Evolutionary conservation across 2,113 vertebrate species (phyloP), one percentile per base, ranked within the genome.

Genomic region (Saimiri boliviensis): DNA sequence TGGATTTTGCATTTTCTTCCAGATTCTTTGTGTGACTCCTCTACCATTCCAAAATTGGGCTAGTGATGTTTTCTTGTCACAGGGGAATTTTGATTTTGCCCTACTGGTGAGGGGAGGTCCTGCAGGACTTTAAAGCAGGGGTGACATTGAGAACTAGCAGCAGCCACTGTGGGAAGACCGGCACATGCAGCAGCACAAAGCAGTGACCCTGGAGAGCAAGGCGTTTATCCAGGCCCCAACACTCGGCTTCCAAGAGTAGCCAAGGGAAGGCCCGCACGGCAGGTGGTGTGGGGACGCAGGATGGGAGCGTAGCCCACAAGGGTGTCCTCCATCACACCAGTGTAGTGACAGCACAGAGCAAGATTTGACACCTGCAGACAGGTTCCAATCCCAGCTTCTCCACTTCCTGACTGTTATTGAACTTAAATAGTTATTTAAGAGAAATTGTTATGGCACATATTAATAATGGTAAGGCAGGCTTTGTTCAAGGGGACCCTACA

Each of bases 281-380:
- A 14, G 30, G 4, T 7, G 0, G 13, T 11, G n/a, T 0, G 30
- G 25, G 19, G 8, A 73, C 0, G 0, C 85, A 52, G 13, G 17
- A 40, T 23, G n/a, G 60, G 40, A 58, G 30, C 1, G 0, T 13
- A 11, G 49, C 35, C 19, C 1, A 0, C 0, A 3, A 1, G 20
- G 27, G 2, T 6, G 16, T 32, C 32, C n/a, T n/a, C 84, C 68
- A 10, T 71, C 6, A 54, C 27, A 45, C 35, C 60, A 76, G 54
- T 1, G 21, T 30, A 3, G 8, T 0, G 20, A 4, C 63, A 54
- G 16, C 16, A 0, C 2, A 2, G 45, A 16, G 14, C 45, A 32
- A 56, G 30, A 6, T 11, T 14, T 5, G 40, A 70, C 19, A 11
- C 60, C 42, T 0, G 11, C 16, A n/a, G 74, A 60, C 21, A 4